phyloP scores from a whole-genome alignment of 2,888 invertebrate species.

The Cryptosula pallasiana region DNA sequence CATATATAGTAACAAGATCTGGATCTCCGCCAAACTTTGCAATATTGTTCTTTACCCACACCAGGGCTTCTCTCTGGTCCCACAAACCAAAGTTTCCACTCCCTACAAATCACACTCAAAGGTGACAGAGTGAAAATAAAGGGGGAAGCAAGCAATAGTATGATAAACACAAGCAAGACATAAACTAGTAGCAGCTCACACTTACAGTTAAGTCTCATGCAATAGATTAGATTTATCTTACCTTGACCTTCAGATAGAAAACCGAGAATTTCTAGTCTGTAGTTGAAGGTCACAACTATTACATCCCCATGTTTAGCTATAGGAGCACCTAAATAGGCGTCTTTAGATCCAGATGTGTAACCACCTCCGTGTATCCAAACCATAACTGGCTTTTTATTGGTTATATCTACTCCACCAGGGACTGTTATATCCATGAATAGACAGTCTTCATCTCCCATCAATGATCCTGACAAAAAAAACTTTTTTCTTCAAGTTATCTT shows the following conservation, averaged over 20 bases:
- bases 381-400: conserved; percentile 3
- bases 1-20: conserved; percentile 14
- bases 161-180: no score
- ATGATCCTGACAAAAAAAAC: neutral
- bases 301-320: neutral
- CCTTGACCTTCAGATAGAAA: conserved; percentile 13
- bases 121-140: no score
- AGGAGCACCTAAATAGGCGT: neutral
- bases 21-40: conserved; percentile 16
- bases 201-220: no score
- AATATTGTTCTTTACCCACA: conserved; percentile 18
- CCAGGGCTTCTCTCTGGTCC: conserved; percentile 8
- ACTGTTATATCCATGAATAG: conserved; percentile 12
- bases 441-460: neutral
- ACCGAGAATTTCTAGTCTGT: conserved; percentile 7
- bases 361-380: conserved; percentile 3
- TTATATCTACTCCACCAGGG: conserved; percentile 2
- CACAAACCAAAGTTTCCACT: conserved; percentile 20
- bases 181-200: no score
- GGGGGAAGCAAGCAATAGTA: no score
- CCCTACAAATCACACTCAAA: neutral
- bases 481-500: no score
- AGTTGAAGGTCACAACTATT: conserved; percentile 15
- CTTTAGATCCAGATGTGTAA: conserved; percentile 5
- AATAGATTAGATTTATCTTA: neutral